Evolutionary conservation across 2,113 vertebrate genomes (phyloP).

Genomic region (Rhipidura dahli): DNA sequence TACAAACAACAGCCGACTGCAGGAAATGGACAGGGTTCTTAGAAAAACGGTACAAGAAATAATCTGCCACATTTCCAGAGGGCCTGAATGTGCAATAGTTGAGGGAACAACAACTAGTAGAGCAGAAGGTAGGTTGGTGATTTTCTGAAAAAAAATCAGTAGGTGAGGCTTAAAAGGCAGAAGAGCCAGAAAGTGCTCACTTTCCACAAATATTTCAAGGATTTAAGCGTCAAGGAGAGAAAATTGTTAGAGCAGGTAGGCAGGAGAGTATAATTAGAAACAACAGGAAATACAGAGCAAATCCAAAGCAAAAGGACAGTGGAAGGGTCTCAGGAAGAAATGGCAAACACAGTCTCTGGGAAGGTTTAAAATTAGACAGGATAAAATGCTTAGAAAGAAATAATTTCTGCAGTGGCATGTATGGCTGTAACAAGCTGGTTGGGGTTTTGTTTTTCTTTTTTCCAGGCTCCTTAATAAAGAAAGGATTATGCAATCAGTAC

Average conservation of each 20-base stretch:
- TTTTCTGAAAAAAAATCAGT: background rate
- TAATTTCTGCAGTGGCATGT: background rate
- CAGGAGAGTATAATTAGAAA: slow-evolving; percentile 19
- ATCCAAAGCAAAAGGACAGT: background rate
- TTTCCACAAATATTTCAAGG: slow-evolving; percentile 2
- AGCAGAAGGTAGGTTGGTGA: background rate
- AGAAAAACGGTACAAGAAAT: background rate
- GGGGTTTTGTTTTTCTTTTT: background rate
- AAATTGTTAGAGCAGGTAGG: slow-evolving; percentile 25
- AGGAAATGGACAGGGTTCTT: background rate
- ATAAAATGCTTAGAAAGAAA: background rate
- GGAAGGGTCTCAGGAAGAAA: background rate
- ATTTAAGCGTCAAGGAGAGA: background rate
- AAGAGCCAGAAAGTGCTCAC: background rate
- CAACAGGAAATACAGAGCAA: background rate
- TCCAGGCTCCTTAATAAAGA: background rate
- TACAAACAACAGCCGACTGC: background rate
- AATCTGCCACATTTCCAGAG: background rate
- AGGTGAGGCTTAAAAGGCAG: slow-evolving; percentile 12
- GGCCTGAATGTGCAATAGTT: background rate
- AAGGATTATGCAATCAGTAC: background rate
- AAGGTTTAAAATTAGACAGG: background rate
- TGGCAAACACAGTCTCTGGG: background rate
- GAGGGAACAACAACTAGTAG: background rate
- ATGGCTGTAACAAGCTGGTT: background rate